These are phyloP conservation scores for Tetraodon nigroviridis DNA, from an alignment of 2,113 vertebrate genomes.

Conservation along the genomic window DNA sequence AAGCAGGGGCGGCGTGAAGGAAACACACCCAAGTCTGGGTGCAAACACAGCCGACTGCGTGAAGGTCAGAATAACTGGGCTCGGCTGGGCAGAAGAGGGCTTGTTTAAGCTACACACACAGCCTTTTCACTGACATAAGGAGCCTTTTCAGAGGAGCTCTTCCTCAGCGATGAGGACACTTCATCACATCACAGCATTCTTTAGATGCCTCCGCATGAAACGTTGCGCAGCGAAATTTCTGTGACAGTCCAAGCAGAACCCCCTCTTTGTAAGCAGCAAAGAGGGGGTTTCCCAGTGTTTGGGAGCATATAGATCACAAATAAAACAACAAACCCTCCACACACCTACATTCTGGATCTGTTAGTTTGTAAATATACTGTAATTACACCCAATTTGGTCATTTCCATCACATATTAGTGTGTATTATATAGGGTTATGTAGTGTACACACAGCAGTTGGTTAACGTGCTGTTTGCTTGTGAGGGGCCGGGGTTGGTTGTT, in stretches of 20 bases:
- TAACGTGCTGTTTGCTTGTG: too few relatives aligned
- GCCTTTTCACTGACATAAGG: slow-evolving; percentile 26
- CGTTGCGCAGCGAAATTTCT: slow-evolving; percentile 41
- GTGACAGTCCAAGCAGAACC: slow-evolving; percentile 14
- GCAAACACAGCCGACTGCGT: slow-evolving; percentile 31
- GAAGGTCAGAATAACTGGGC: slow-evolving; percentile 38
- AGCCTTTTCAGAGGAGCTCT: slow-evolving; percentile 27
- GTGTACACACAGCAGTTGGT: too few relatives aligned
- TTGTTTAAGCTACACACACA: slow-evolving; percentile 18
- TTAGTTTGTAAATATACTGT: not conserved
- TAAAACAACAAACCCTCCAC: not conserved
- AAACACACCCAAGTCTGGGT: slow-evolving; percentile 23
- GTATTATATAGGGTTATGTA: too few relatives aligned
- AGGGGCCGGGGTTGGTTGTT: too few relatives aligned
- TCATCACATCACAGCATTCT: slow-evolving; percentile 39
- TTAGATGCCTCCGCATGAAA: slow-evolving; percentile 41
- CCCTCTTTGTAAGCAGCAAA: slow-evolving; percentile 14
- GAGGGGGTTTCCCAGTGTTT: not conserved
- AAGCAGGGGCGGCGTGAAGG: not conserved
- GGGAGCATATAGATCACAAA: too few relatives aligned
- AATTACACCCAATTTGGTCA: too few relatives aligned
- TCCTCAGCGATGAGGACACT: slow-evolving; percentile 32
- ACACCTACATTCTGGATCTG: not conserved
- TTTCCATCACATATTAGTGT: too few relatives aligned
- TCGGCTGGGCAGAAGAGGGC: slow-evolving; percentile 29